Base-by-base conservation (phyloP, 2,888 invertebrate species). In the Sturmia bella region DNA sequence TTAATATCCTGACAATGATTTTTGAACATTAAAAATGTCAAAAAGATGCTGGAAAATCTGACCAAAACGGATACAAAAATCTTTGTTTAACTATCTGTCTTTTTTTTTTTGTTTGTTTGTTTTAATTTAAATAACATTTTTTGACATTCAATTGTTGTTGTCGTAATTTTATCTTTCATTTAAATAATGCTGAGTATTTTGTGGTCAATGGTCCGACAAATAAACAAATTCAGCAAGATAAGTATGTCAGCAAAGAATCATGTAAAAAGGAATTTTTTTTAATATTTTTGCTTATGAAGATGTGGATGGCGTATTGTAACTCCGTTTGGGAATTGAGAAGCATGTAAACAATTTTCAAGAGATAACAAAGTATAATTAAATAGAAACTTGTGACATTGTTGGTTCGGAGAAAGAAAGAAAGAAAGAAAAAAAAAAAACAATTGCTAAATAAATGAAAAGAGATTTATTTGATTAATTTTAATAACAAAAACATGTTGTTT, bases 1-100 rank as follows among this genome's bases (percentile, higher is more conserved):
- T 63, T 61, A 76, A 74, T 77, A 39, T 78, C 52, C 74, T 70
- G 78, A 78, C 78, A 82, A 78, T 82, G 78, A 69, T 54, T 66
- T 73, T 61, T 69, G 39, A 78, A 48, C 54, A 78, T 66, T 74
- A 32, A 69, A 32, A 77, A 82, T 74, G 64, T 70, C 41, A 12
- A 70, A 57, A 76, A 82, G 59, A 15, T 61, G 32, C 6, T 41
- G 43, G 12, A 24, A n/a, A 69, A 37, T 2, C 19, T 56, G 56
- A 64, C 48, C 17, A 41, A 39, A 61, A 45, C 61, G 48, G 37
- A 61, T 13, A 68, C 3, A 21, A 27, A 66, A 48, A 50, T 41
- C 24, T 54, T 54, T 61, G 41, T 43, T 52, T 68, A 21, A 17
- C 50, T 41, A 19, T 61, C 54, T 69, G 13, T 21, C 45, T 27